Conservation (phyloP, 2,888 invertebrate genomes). For the Yponomeuta plumbellus region DNA sequence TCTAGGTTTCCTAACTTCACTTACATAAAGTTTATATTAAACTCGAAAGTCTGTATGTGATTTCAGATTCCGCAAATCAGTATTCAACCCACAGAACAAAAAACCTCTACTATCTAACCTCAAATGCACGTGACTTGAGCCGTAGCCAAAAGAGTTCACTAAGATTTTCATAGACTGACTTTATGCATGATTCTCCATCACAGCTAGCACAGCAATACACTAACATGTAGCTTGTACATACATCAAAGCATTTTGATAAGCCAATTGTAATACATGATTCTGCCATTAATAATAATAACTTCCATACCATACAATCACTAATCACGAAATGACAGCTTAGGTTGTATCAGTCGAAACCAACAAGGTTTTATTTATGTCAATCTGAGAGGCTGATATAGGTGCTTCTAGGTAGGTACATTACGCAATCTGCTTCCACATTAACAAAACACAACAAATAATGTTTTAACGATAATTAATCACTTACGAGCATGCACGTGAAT, state of each 20-base stretch:
- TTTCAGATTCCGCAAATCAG: background rate
- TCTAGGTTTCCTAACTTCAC: background rate
- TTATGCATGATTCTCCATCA: background rate
- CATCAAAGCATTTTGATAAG: no score
- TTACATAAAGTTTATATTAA: background rate
- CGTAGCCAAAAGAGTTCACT: background rate
- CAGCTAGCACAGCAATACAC: background rate
- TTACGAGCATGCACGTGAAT: conserved; percentile 93
- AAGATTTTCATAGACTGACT: background rate
- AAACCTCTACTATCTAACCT: background rate
- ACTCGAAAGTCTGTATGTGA: background rate
- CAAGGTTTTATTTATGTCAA: no score
- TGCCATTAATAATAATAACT: no score
- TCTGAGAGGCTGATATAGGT: no score
- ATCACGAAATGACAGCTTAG: no score
- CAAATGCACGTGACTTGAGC: background rate
- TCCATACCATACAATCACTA: no score
- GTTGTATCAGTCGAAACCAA: no score
- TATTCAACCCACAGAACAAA: background rate
- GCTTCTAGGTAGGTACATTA: no score
- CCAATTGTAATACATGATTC: no score
- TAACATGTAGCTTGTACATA: no score
- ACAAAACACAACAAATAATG: no score
- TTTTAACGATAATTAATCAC: conserved; percentile 32
- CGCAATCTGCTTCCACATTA: no score